A percentile compares a stretch with the other conserved stretches of the same genome.
Conservation (phyloP, 1,140 invertebrate species). For the Babylonia areolata region DNA sequence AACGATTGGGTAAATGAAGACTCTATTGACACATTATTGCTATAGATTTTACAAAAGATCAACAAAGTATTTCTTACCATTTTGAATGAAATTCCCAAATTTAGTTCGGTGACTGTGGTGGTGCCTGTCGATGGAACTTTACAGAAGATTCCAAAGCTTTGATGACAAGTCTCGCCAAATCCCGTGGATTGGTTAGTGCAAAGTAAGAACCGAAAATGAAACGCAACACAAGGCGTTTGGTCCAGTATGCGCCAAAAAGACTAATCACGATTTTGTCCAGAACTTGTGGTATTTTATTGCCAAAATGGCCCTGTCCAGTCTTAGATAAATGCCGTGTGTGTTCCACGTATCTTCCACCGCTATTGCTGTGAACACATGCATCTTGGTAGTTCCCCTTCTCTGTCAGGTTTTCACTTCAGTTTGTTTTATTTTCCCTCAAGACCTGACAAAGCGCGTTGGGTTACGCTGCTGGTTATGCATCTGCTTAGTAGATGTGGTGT, state of each 20-base stretch:
- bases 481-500: too few relatives aligned
- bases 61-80: background rate
- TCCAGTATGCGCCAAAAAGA: background rate
- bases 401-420: too few relatives aligned
- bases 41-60: background rate
- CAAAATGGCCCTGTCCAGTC: background rate
- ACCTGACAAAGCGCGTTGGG: too few relatives aligned
- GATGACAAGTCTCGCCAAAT: background rate
- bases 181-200: background rate
- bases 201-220: background rate
- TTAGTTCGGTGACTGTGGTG: background rate
- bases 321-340: background rate
- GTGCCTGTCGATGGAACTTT: background rate
- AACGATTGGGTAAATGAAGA: background rate
- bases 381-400: too few relatives aligned
- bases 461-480: too few relatives aligned
- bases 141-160: background rate
- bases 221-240: constrained; percentile 10
- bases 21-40: background rate
- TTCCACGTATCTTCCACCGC: too few relatives aligned
- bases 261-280: too few relatives aligned
- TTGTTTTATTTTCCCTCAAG: too few relatives aligned
- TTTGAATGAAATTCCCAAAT: background rate
- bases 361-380: too few relatives aligned
- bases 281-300: too few relatives aligned